Evolutionary conservation across 2,797 vertebrate genomes (phyloP), one percentile per base, ranked within the genome.

Genomic region (Tragopan temminckii): DNA sequence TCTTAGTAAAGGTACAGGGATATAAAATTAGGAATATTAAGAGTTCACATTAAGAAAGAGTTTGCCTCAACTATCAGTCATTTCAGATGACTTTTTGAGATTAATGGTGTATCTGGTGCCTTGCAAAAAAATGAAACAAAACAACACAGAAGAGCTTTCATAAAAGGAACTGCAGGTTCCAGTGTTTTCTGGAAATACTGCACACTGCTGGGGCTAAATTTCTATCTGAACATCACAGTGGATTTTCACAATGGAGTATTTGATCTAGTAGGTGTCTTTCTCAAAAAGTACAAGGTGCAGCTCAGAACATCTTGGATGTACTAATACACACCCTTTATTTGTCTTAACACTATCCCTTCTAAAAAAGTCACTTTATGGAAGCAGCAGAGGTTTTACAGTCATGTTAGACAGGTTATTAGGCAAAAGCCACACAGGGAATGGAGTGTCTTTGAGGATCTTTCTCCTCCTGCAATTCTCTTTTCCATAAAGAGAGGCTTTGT

Each of bases 1-100:
- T 94, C 95, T 79, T 87, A 93, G 62, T 69, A 95, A 62, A 97
- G 95, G 95, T 95, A 96, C 27, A 82, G 90, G 55, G 80, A 90
- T 67, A 74, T 71, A 89, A 86, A 96, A 96, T 96, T 55, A 87
- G 80, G 80, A 96, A 94, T 89, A 94, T 74, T 88, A 95, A 93
- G 80, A 35, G 61, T 80, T 71, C 55, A 61, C 57, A 87, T 89
- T 94, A 78, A 93, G 91, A 91, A 74, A 76, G 36, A 96, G 83
- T 89, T 88, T 94, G 79, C 79, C 80, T 95, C 70, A 93, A 72
- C 89, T 94, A 68, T 76, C 74, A 62, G 74, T 69, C 74, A 69
- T 95, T 96, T 94, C 85, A 67, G 61, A 94, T 94, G 74, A 89
- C 43, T 29, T 71, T 58, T 13, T 91, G 52, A 35, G 72, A 70